Conservation (phyloP, 2,113 vertebrate genomes). For the Nothoprocta perdicaria region DNA sequence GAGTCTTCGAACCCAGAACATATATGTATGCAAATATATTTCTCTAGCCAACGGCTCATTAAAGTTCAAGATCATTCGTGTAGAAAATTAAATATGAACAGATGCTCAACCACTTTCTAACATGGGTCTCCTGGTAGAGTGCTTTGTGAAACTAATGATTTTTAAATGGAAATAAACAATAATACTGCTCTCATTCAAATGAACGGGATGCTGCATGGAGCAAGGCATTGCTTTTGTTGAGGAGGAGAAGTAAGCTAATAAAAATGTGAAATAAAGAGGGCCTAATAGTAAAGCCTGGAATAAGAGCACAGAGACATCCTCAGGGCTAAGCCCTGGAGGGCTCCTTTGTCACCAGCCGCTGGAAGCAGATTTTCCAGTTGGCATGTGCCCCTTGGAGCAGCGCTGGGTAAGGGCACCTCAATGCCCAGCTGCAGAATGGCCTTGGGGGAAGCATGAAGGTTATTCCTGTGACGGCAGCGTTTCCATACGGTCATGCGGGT, state of each 20-base stretch:
- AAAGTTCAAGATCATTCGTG: not conserved
- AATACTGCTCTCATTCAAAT: not conserved
- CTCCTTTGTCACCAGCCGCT: not conserved
- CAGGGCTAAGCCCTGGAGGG: not conserved
- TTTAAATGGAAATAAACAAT: not conserved
- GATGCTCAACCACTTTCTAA: not conserved
- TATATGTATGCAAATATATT: not conserved
- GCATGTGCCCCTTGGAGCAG: not conserved
- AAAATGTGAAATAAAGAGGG: not conserved
- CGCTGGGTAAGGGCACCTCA: not conserved
- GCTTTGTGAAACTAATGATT: not conserved
- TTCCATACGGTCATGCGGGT: not conserved
- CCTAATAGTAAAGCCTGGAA: not conserved
- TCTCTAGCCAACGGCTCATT: not conserved
- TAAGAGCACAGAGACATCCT: not conserved
- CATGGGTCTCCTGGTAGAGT: not conserved
- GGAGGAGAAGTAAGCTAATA: not conserved
- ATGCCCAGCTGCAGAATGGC: not conserved
- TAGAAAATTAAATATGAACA: not conserved
- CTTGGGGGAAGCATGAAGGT: not conserved
- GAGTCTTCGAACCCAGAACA: not conserved
- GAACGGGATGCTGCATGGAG: not conserved
- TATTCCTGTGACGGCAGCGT: not conserved
- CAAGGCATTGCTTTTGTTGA: not conserved
- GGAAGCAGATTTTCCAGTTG: constrained; percentile 22